A percentile compares a stretch with the other conserved stretches of the same genome.
Conservation (phyloP, 2,888 invertebrate species). For the Schizaphis graminum region DNA sequence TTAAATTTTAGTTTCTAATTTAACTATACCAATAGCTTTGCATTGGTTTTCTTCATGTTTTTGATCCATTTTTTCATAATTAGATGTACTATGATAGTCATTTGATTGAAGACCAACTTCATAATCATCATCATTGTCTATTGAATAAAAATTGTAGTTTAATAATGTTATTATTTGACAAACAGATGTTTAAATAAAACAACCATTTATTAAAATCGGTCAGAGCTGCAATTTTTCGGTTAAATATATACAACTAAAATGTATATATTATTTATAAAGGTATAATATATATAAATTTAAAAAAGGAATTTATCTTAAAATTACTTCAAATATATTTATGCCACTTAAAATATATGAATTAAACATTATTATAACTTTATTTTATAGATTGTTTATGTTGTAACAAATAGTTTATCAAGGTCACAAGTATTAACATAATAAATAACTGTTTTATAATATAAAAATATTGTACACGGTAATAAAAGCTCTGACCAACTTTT, state of each 20-base stretch:
- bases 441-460: constrained; percentile 46
- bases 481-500: constrained; percentile 65
- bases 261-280: constrained; percentile 11
- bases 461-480: constrained; percentile 47
- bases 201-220: constrained; percentile 64
- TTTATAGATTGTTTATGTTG: constrained; percentile 17
- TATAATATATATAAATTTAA: neutral
- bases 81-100: constrained; percentile 58
- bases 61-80: constrained; percentile 63
- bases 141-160: constrained; percentile 38
- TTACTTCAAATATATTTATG: constrained; percentile 50
- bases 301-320: constrained; percentile 28
- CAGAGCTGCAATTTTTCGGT: constrained; percentile 63
- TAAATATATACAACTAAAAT: constrained; percentile 23
- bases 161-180: neutral
- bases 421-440: constrained; percentile 66
- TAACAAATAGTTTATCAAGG: constrained; percentile 57
- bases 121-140: constrained; percentile 64
- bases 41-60: constrained; percentile 63
- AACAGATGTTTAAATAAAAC: constrained; percentile 46
- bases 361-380: constrained; percentile 40
- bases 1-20: neutral
- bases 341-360: constrained; percentile 60
- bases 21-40: constrained; percentile 54
- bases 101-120: constrained; percentile 63